Conservation (phyloP, 2,888 invertebrate species). For the Pediacus dermestoides region DNA sequence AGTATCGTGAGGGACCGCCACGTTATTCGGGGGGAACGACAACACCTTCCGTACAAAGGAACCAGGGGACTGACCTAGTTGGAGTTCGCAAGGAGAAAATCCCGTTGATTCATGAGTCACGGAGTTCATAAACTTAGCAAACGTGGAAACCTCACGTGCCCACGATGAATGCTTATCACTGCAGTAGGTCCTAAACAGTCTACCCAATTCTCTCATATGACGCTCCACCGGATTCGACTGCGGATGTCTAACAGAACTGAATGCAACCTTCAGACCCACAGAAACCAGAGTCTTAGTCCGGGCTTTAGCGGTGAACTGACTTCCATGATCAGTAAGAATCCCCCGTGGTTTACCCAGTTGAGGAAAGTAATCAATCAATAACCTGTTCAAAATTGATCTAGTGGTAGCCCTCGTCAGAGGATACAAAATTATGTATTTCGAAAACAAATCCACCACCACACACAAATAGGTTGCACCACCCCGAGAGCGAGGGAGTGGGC, state of each 20-base stretch:
- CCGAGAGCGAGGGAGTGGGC: background rate
- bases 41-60: background rate
- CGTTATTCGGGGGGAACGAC: background rate
- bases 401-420: conserved; percentile 14
- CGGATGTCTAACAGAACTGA: conserved; percentile 25
- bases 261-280: conserved; percentile 10
- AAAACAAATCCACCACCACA: conserved; percentile 5
- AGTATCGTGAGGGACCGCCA: background rate
- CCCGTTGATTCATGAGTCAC: conserved; percentile 20
- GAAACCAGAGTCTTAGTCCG: conserved; percentile 17
- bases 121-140: conserved; percentile 2
- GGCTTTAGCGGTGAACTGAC: conserved; percentile 12
- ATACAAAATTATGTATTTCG: conserved; percentile 16
- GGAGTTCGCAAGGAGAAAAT: background rate
- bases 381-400: conserved; percentile 7
- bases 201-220: conserved; percentile 27
- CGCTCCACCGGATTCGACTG: conserved; percentile 29
- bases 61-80: background rate
- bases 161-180: conserved; percentile 18
- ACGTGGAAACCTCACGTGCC: background rate
- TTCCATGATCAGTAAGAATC: conserved; percentile 17
- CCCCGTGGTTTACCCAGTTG: conserved; percentile 8
- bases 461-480: background rate
- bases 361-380: conserved; percentile 11
- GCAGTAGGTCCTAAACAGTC: conserved; percentile 20